A percentile compares a stretch with the other conserved stretches of the same genome.
Evolutionary conservation across 2,888 invertebrate genomes (phyloP).

Genomic region (Trissoscelio sp.): DNA sequence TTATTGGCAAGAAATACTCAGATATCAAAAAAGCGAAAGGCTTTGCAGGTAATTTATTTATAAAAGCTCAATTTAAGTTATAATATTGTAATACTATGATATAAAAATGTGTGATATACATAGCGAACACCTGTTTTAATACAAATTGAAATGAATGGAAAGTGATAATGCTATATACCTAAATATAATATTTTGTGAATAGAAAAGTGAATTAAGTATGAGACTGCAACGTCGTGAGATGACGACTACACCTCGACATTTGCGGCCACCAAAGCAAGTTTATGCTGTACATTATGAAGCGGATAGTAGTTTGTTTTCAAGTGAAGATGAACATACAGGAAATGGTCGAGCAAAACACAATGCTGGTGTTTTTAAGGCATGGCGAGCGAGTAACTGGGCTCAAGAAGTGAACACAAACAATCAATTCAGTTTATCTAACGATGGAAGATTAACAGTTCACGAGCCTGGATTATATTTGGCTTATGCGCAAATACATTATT

Average conservation of each 20-base stretch:
- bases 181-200: neutral
- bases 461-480: slow-evolving; percentile 90
- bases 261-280: slow-evolving; percentile 73
- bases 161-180: neutral
- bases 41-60: slow-evolving; percentile 17
- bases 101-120: too few relatives aligned
- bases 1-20: neutral
- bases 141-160: neutral
- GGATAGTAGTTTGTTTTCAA: slow-evolving; percentile 74
- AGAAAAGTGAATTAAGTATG: slow-evolving; percentile 44
- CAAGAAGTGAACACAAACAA: slow-evolving; percentile 86
- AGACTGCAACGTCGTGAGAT: slow-evolving; percentile 69
- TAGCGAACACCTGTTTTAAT: too few relatives aligned
- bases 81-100: too few relatives aligned
- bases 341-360: slow-evolving; percentile 88
- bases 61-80: too few relatives aligned
- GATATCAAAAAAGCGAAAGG: neutral
- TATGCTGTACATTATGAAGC: slow-evolving; percentile 78
- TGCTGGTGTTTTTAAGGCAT: slow-evolving; percentile 87
- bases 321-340: slow-evolving; percentile 83
- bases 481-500: slow-evolving; percentile 92
- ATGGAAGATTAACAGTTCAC: slow-evolving; percentile 88
- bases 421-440: slow-evolving; percentile 85
- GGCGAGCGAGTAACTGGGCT: slow-evolving; percentile 88
- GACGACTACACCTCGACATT: slow-evolving; percentile 73